Evolutionary conservation across 2,113 vertebrate species (phyloP).

Genomic region (Myrmophylax atrothorax): DNA sequence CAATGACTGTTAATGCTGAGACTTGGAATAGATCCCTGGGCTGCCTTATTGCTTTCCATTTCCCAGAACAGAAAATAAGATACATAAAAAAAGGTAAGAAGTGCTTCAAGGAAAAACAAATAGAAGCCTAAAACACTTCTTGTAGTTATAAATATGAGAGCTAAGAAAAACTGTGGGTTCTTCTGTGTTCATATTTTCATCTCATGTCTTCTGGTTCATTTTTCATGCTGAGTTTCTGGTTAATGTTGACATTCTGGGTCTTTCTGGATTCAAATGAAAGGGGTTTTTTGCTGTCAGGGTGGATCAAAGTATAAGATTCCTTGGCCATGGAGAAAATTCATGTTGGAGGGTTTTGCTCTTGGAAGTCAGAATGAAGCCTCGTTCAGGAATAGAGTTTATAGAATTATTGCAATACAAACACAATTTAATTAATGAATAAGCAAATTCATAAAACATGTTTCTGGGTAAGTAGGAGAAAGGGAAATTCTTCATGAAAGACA

Average conservation of each 20-base stretch:
- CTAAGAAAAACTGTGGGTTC: neutral
- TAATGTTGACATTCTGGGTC: neutral
- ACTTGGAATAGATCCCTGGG: neutral
- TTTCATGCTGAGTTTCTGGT: neutral
- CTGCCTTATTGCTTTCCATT: neutral
- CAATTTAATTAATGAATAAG: neutral
- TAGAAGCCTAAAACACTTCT: neutral
- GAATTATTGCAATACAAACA: neutral
- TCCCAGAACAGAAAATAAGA: neutral
- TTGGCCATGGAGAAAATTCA: neutral
- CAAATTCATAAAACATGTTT: neutral
- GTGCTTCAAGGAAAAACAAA: neutral
- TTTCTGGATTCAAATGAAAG: neutral
- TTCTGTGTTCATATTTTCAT: neutral
- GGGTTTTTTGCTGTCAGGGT: neutral
- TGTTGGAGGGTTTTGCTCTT: neutral
- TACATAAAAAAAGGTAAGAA: fast-evolving
- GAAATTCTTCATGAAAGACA: neutral
- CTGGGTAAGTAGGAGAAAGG: neutral
- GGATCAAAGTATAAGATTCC: neutral
- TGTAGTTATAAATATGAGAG: neutral
- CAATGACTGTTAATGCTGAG: neutral
- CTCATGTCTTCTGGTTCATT: neutral
- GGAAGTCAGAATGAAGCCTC: neutral
- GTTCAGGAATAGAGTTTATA: neutral